phyloP scores from a whole-genome alignment of 2,113 vertebrate genomes.

The Corydoras maculifer region DNA sequence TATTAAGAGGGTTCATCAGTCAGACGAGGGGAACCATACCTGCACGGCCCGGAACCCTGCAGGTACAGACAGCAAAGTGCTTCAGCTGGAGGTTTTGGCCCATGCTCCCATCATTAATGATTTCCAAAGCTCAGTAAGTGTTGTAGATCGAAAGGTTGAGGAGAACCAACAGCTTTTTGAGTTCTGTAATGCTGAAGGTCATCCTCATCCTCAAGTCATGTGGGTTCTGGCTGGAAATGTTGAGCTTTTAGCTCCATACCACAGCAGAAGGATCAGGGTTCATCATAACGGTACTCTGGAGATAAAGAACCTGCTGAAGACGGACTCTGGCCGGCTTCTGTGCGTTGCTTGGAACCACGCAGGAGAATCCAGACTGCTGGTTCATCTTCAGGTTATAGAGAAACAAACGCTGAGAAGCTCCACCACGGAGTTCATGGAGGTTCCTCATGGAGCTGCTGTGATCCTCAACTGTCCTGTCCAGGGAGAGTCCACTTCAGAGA shows the following conservation, averaged over 20 bases:
- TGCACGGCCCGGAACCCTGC: constrained; percentile 70
- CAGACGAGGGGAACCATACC: constrained; percentile 84
- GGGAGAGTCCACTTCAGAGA: constrained; percentile 64
- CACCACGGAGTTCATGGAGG: constrained; percentile 60
- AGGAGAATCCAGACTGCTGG: constrained; percentile 69
- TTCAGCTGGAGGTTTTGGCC: constrained; percentile 67
- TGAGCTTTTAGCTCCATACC: constrained; percentile 79
- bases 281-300: constrained; percentile 84
- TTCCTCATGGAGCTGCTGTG: constrained; percentile 61
- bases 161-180: constrained; percentile 72
- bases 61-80: constrained; percentile 66
- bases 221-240: constrained; percentile 86
- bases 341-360: constrained; percentile 78
- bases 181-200: constrained; percentile 74
- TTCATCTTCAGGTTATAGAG: constrained; percentile 71
- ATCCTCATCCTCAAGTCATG: constrained; percentile 69
- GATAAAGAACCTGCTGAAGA: constrained; percentile 62
- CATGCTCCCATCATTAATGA: constrained; percentile 66
- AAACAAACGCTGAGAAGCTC: constrained; percentile 62
- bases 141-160: constrained; percentile 54
- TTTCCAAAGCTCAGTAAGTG: not conserved
- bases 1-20: constrained; percentile 72
- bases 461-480: constrained; percentile 70
- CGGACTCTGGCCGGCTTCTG: constrained; percentile 69
- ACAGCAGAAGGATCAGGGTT: constrained; percentile 76